Evolutionary conservation across 2,888 invertebrate species (phyloP), one percentile per base, ranked within the genome.

Genomic region (Lumbricus terrestris): DNA sequence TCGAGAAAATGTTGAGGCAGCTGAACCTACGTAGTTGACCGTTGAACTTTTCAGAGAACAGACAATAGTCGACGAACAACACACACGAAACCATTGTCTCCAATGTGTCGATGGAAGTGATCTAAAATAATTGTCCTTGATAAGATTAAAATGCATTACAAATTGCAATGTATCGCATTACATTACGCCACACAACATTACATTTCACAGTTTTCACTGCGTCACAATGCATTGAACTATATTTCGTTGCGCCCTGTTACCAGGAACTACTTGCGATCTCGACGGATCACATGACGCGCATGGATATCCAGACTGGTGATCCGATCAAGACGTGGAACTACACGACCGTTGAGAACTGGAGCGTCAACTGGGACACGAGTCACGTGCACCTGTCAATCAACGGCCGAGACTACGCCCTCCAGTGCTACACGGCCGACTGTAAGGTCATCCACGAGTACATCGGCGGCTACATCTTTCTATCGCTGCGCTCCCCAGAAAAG

Each of bases 261-360:
- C 93, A 96, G 95, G 99, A 99, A 95, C 95, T 99, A 91, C 96
- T 99, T 92, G 98, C 98, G 90, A 97, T 99, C 91, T 98, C 99
- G 0, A 97, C 97, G 93, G 99, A 99, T 95, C 96, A 99, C 91
- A 96, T 99, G 90, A 99, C 99, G 97, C 96, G 98, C 93, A 97
- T 99, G 96, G 99, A 99, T 93, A 96, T 98, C 29, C 96, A 96
- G 94, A 97, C 97, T 16, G 99, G 99, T 0, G 98, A 98, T 94
- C 97, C 98, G 94, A 96, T 98, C 93, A 99, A 99, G 95, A 99
- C 99, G 0, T 99, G 99, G 99, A 96, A 99, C 93, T 99, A 97
- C 95, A 98, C 98, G 94, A 97, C 97, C 89, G 98, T 99, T 97
- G 98, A 98, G 97, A 98, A 98, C 54, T 99, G 99, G 99, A 98